phyloP scores from a whole-genome alignment of 2,797 vertebrate species.

The Myoxocephalus aenaeus region DNA sequence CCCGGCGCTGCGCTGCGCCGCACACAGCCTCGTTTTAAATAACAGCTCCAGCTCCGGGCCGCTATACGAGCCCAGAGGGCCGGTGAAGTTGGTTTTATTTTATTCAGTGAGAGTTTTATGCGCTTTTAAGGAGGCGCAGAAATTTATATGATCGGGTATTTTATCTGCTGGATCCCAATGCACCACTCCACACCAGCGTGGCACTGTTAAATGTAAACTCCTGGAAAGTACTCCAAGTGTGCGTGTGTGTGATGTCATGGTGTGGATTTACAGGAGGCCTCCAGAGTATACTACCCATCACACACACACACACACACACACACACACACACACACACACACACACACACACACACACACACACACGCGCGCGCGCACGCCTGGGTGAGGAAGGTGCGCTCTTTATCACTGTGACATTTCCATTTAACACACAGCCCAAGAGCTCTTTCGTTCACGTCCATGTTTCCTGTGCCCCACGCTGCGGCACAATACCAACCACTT shows the following conservation, averaged over 20 bases:
- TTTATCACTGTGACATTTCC: slow-evolving; percentile 81
- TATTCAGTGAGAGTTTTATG: slow-evolving; percentile 70
- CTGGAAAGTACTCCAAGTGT: slow-evolving; percentile 58
- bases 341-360: slow-evolving; percentile 27
- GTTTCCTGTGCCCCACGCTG: slow-evolving; percentile 70
- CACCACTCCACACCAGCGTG: slow-evolving; percentile 60
- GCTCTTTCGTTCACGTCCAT: slow-evolving; percentile 66
- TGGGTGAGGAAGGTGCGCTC: slow-evolving; percentile 65
- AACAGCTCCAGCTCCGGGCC: slow-evolving; percentile 33
- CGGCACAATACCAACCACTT: slow-evolving; percentile 71
- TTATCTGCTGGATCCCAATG: slow-evolving; percentile 59
- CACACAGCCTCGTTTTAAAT: slow-evolving; percentile 51
- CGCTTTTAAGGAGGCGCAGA: slow-evolving; percentile 51
- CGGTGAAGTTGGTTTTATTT: slow-evolving; percentile 63
- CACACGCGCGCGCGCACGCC: slow-evolving; percentile 25
- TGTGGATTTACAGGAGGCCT: slow-evolving; percentile 70
- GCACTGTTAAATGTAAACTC: slow-evolving; percentile 59
- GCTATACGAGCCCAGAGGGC: slow-evolving; percentile 55
- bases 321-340: slow-evolving; percentile 43
- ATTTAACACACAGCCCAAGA: slow-evolving; percentile 71
- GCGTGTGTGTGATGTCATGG: slow-evolving; percentile 46
- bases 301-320: slow-evolving; percentile 32
- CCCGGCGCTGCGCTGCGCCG: slow-evolving; percentile 24
- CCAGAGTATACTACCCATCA: slow-evolving; percentile 52
- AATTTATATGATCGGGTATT: slow-evolving; percentile 51